Evolutionary conservation across 2,113 vertebrate genomes (phyloP).

Genomic region (Embiotoca jacksoni): DNA sequence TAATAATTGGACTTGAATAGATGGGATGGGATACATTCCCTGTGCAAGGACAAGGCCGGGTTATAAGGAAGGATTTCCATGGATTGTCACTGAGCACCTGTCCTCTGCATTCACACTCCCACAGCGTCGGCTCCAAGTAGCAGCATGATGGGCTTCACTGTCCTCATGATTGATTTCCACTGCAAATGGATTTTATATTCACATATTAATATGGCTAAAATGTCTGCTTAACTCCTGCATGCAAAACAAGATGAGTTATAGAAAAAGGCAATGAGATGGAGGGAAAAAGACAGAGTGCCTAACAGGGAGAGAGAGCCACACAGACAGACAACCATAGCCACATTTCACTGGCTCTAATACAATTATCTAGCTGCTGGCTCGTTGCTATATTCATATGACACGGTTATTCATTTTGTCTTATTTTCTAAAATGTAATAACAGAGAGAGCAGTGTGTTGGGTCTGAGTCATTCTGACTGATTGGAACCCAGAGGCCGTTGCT

Average conservation of each 20-base stretch:
- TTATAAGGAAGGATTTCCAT: conserved; percentile 33
- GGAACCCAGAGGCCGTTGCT: conserved; percentile 32
- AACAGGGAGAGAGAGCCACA: conserved; percentile 19
- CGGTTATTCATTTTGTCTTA: conserved; percentile 61
- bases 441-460: conserved; percentile 36
- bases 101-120: conserved; percentile 33
- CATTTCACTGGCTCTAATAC: conserved; percentile 60
- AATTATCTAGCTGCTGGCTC: conserved; percentile 65
- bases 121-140: conserved; percentile 23
- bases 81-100: conserved; percentile 30
- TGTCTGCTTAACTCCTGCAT: conserved; percentile 11
- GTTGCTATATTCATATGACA: conserved; percentile 52
- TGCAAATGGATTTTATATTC: conserved; percentile 49
- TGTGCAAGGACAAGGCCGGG: background rate
- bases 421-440: conserved; percentile 57
- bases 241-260: conserved; percentile 10
- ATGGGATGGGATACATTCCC: background rate
- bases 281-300: background rate
- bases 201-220: conserved; percentile 46
- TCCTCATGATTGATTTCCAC: conserved; percentile 37
- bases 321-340: conserved; percentile 38
- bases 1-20: too few species aligned
- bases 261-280: conserved; percentile 6
- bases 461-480: conserved; percentile 57
- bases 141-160: conserved; percentile 11